Conservation (phyloP, 2,113 vertebrate genomes). For the Macquaria ambigua region DNA sequence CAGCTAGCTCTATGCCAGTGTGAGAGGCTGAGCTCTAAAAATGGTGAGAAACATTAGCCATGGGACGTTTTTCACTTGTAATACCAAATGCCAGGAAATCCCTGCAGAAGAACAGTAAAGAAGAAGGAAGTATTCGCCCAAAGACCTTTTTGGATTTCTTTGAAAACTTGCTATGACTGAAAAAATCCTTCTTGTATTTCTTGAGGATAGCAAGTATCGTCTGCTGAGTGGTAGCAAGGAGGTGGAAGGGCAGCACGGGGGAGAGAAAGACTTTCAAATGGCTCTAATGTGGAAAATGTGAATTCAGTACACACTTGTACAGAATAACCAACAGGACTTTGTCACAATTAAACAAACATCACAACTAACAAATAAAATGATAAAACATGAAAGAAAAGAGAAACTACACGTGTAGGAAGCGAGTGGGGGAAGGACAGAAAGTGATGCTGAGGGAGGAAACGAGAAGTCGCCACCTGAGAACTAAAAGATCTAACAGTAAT, state of each 20-base stretch:
- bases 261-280: not conserved
- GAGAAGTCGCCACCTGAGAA: not conserved
- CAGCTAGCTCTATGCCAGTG: not conserved
- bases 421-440: not conserved
- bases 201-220: not conserved
- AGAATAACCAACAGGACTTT: too few species aligned
- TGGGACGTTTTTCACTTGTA: not conserved
- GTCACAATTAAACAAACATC: not conserved
- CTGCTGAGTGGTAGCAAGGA: not conserved
- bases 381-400: not conserved
- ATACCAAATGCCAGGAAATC: constrained; percentile 30
- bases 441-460: not conserved
- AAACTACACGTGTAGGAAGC: not conserved
- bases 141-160: constrained; percentile 21
- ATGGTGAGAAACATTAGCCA: constrained; percentile 18
- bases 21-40: not conserved
- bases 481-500: not conserved
- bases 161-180: constrained; percentile 17
- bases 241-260: not conserved
- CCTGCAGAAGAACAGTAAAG: not conserved
- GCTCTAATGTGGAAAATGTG: not conserved
- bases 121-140: not conserved
- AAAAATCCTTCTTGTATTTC: constrained; percentile 4
- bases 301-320: too few species aligned
- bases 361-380: not conserved